These are phyloP conservation scores for Drosophila mayaguana DNA, from an alignment of 2,888 invertebrate species.

Conservation along the genomic window DNA sequence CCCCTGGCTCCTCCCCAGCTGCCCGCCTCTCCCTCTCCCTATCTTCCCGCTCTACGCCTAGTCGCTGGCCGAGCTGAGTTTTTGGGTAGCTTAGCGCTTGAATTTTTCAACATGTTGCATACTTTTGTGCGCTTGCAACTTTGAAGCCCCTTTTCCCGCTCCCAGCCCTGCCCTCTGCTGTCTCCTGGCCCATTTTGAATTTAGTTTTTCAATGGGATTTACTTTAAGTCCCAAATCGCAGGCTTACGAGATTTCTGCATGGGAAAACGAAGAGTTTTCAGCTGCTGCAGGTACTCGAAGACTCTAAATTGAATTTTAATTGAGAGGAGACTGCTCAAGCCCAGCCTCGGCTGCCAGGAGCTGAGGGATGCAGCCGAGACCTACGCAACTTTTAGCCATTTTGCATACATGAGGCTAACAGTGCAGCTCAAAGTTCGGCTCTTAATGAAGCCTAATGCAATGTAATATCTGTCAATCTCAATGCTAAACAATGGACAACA, in stretches of 20 bases:
- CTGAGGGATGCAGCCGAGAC: not conserved
- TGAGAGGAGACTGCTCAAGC: not conserved
- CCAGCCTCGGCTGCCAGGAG: not conserved
- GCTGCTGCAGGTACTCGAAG: not conserved
- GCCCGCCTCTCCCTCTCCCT: constrained; percentile 3
- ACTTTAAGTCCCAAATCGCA: not conserved
- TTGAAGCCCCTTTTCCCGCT: constrained; percentile 2
- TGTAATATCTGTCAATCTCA: not conserved
- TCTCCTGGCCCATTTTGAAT: constrained; percentile 11
- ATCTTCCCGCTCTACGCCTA: not conserved
- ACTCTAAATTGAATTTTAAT: not conserved
- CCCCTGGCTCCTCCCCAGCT: not conserved
- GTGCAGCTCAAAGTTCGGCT: not conserved
- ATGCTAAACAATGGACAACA: not conserved
- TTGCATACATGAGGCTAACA: not conserved
- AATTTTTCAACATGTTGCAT: constrained; percentile 77
- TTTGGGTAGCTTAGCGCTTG: constrained; percentile 51
- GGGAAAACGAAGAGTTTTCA: not conserved
- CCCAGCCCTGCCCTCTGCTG: too few relatives aligned
- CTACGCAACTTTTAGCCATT: not conserved
- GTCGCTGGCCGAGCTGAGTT: not conserved
- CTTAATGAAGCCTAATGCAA: not conserved
- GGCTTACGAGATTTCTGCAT: not conserved
- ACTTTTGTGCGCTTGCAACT: constrained; percentile 67
- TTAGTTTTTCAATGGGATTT: not conserved